Conservation (phyloP, 2,888 invertebrate genomes). For the Agonum fuliginosum region DNA sequence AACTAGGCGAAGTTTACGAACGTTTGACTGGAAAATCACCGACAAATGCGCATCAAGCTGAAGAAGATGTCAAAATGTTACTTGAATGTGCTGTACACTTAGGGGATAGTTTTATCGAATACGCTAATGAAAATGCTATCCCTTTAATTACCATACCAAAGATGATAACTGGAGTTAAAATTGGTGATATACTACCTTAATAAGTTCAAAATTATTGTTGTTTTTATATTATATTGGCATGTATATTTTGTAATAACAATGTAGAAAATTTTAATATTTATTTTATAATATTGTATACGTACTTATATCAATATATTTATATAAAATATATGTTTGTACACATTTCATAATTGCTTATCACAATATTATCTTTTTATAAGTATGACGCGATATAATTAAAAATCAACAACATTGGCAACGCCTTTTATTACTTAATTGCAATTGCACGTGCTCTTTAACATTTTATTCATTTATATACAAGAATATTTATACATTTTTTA, state of each 20-base stretch:
- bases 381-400: too few species aligned
- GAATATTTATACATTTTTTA: too few species aligned
- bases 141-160: constrained; percentile 68
- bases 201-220: not conserved
- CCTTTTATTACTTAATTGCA: too few species aligned
- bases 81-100: constrained; percentile 77
- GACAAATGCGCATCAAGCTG: constrained; percentile 78
- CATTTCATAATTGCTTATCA: too few species aligned
- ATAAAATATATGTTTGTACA: too few species aligned
- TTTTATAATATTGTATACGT: too few species aligned
- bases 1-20: constrained; percentile 75
- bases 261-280: constrained; percentile 6
- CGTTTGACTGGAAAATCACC: constrained; percentile 74
- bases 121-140: constrained; percentile 72
- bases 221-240: not conserved
- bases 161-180: constrained; percentile 63
- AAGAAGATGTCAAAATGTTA: constrained; percentile 80
- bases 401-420: too few species aligned
- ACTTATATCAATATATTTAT: too few species aligned
- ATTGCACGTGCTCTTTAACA: too few species aligned
- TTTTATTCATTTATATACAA: too few species aligned
- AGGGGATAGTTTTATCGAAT: constrained; percentile 77
- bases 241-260: too few species aligned
- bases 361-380: too few species aligned
- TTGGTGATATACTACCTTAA: constrained; percentile 53